These are phyloP conservation scores for Rafetus swinhoei DNA, from an alignment of 2,113 vertebrate genomes.

Conservation along the genomic window DNA sequence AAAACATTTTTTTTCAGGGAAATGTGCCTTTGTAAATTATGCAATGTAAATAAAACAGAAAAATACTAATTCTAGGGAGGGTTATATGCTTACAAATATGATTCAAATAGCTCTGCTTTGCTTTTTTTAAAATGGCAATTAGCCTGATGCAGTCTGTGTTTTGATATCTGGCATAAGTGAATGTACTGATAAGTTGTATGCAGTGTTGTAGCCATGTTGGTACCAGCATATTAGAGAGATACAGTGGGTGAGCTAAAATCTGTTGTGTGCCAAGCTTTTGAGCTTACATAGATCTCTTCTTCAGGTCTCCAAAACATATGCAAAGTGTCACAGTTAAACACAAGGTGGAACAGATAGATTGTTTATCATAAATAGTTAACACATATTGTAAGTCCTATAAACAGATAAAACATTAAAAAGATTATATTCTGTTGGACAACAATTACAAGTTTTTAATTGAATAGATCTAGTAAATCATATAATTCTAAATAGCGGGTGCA, in stretches of 20 bases:
- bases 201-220: not conserved
- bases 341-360: not conserved
- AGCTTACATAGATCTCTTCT: not conserved
- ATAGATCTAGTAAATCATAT: not conserved
- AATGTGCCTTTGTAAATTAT: slow-evolving; percentile 7
- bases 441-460: not conserved
- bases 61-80: not conserved
- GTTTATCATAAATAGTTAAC: not conserved
- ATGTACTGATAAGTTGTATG: not conserved
- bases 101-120: slow-evolving; percentile 1
- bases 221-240: not conserved
- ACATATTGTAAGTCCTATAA: not conserved
- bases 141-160: not conserved
- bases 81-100: not conserved
- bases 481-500: not conserved
- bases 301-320: not conserved
- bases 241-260: not conserved
- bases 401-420: not conserved
- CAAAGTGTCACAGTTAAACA: not conserved
- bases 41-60: not conserved
- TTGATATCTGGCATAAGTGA: not conserved
- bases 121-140: not conserved
- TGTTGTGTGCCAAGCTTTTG: not conserved
- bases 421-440: not conserved
- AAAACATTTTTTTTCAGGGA: not conserved